A percentile compares a stretch with the other conserved stretches of the same genome.
Conservation (phyloP, 2,113 vertebrate species). For the Prolemur simus region DNA sequence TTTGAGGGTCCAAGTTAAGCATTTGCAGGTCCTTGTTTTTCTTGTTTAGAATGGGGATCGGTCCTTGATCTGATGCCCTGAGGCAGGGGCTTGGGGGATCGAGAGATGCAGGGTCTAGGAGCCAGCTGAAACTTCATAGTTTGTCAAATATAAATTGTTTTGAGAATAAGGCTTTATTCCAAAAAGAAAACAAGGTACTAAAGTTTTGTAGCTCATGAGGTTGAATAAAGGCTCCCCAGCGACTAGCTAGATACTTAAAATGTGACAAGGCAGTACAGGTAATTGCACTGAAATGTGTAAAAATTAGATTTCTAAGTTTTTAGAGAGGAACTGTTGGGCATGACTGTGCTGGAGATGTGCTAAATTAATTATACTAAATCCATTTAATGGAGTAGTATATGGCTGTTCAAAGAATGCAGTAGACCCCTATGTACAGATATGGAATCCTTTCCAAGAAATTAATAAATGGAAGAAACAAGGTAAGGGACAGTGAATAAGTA, state of each 20-base stretch:
- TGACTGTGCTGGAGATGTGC: constrained; percentile 16
- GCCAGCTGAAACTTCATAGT: not conserved
- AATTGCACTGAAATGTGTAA: constrained; percentile 54
- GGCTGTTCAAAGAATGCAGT: not conserved
- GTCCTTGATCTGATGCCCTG: not conserved
- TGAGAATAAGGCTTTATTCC: constrained; percentile 40
- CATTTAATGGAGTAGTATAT: not conserved
- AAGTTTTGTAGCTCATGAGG: constrained; percentile 30
- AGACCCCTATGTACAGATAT: not conserved
- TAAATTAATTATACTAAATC: constrained; percentile 49
- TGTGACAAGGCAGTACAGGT: not conserved
- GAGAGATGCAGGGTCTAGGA: not conserved
- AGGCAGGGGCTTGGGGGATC: not conserved
- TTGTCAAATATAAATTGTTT: constrained; percentile 7
- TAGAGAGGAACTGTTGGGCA: constrained; percentile 38
- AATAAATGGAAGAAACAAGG: not conserved
- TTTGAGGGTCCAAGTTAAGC: not conserved
- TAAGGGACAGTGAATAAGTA: not conserved
- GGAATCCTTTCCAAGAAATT: constrained; percentile 25
- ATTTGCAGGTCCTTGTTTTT: not conserved
- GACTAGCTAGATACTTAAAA: constrained; percentile 42
- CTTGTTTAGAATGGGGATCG: not conserved
- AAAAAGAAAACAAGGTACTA: constrained; percentile 38
- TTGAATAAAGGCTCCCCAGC: not conserved
- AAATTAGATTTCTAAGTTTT: constrained; percentile 56